Percentiles rank a stretch among this genome's conserved stretches.
Evolutionary conservation across 2,797 vertebrate genomes (phyloP).

Genomic region (Phaenicophaeus curvirostris): DNA sequence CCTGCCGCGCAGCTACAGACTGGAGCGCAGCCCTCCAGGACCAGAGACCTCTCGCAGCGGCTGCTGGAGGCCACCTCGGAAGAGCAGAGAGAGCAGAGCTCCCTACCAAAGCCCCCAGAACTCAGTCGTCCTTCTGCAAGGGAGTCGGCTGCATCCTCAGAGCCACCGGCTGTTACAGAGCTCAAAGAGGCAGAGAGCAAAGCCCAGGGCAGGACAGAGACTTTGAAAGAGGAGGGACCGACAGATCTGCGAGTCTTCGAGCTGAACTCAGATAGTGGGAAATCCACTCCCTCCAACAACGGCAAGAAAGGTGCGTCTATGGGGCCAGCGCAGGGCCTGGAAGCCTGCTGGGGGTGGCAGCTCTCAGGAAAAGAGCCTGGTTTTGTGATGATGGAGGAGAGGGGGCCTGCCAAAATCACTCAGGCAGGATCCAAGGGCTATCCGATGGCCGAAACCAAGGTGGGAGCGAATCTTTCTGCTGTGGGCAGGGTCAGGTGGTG

Average conservation of each 20-base stretch:
- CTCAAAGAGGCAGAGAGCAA: constrained; percentile 56
- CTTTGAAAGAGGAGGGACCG: constrained; percentile 84
- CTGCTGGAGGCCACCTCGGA: constrained; percentile 80
- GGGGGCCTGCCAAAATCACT: not conserved
- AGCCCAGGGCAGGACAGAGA: constrained; percentile 77
- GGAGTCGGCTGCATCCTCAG: not conserved
- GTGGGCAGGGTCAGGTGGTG: not conserved
- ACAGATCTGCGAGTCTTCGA: constrained; percentile 95
- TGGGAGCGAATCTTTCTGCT: not conserved
- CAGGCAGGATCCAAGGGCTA: not conserved
- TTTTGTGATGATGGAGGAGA: not conserved
- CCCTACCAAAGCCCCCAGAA: constrained; percentile 50
- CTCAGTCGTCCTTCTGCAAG: constrained; percentile 17
- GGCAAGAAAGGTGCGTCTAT: constrained; percentile 92
- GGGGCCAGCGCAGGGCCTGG: not conserved
- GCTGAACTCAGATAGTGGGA: constrained; percentile 97
- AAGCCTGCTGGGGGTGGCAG: not conserved
- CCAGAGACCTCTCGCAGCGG: constrained; percentile 73
- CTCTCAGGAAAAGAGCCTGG: not conserved
- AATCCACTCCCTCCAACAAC: constrained; percentile 97
- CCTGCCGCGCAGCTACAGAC: constrained; percentile 48
- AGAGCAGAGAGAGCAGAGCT: constrained; percentile 72
- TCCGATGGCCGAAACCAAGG: not conserved
- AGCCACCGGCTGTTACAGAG: not conserved
- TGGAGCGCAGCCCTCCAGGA: not conserved